Base-by-base conservation (phyloP, 35 echinoderm and acorn worm genomes). In the Apostichopus parvimensis region DNA sequence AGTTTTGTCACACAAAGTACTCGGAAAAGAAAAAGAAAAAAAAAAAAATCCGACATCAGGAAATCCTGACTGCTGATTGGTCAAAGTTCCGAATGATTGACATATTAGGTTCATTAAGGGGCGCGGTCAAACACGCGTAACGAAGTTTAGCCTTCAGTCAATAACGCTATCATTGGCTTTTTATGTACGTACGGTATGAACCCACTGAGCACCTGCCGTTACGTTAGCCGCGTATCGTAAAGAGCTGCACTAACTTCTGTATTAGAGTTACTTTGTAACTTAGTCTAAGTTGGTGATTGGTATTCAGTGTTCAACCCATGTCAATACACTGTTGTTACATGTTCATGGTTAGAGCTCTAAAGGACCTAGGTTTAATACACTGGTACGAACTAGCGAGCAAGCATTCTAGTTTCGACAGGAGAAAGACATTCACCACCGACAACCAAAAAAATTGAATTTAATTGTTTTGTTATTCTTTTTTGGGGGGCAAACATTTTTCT, bases 121-220 rank as follows among this genome's bases (percentile, higher is more conserved):
- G 86, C 86, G 86, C 64, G 86, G 86, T 88, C 72, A 72, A 88
- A 25, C 86, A 88, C 86, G 86, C 86, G 86, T 88, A 88, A 88
- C 86, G 28, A 88, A 88, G 86, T 88, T 88, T 88, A 45, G 86
- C 86, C 64, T 88, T 73, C 72, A 88, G 86, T 88, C 86, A 88
- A 88, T 88, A 66, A 72, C 86, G 64, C 21, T 88, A 88, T 73
- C 86, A 88, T 88, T 88, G 86, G 86, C 14, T 73, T 88, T 88
- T 88, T 88, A 88, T 88, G 86, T 88, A 73, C 62, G 52, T 66
- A 72, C 21, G 18, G 64, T 73, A 57, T 34, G 60, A 45, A 72
- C 61, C 86, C 61, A 72, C 6, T 28, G 28, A 13, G 86, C 86
- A 88, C 86, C 86, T 88, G 86, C 86, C 54, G 86, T 88, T 88